Evolutionary conservation across 2,113 vertebrate species (phyloP).

Genomic region (Gasterosteus nipponicus): DNA sequence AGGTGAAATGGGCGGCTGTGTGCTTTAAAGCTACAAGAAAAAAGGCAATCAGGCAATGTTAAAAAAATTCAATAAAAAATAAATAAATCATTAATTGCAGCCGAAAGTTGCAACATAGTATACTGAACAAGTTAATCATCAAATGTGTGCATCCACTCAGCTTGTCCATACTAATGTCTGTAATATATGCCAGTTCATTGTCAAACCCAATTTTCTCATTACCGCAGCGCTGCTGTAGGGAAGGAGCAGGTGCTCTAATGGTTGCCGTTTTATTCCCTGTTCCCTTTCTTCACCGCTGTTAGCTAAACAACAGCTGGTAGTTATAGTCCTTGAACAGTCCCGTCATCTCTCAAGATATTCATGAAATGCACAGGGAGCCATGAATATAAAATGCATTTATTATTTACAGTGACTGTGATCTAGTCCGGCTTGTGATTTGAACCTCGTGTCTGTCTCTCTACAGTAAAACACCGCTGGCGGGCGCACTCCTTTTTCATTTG

Average conservation of each 20-base stretch:
- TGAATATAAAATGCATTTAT: conserved; percentile 61
- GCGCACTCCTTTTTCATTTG: conserved; percentile 54
- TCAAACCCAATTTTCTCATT: conserved; percentile 23
- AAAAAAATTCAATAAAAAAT: not conserved
- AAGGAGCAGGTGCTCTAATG: conserved; percentile 16
- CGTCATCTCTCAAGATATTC: conserved; percentile 37
- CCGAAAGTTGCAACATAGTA: not conserved
- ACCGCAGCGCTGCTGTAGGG: conserved; percentile 14
- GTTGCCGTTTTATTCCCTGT: conserved; percentile 2
- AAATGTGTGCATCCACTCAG: not conserved
- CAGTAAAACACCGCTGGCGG: conserved; percentile 58
- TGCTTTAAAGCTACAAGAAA: not conserved
- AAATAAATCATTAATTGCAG: not conserved
- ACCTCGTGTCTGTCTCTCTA: conserved; percentile 37
- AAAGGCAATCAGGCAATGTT: not conserved
- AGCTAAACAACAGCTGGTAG: conserved; percentile 48
- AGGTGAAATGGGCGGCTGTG: too few relatives aligned
- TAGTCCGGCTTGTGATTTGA: conserved; percentile 42
- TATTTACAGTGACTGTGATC: conserved; percentile 54
- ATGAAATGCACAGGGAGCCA: conserved; percentile 43
- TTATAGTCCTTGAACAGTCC: conserved; percentile 37
- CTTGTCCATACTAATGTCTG: not conserved
- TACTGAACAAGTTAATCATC: not conserved
- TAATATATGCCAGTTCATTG: not conserved
- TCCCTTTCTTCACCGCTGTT: conserved; percentile 14